Conservation (phyloP, 2,113 vertebrate species). For the Tragelaphus strepsiceros region DNA sequence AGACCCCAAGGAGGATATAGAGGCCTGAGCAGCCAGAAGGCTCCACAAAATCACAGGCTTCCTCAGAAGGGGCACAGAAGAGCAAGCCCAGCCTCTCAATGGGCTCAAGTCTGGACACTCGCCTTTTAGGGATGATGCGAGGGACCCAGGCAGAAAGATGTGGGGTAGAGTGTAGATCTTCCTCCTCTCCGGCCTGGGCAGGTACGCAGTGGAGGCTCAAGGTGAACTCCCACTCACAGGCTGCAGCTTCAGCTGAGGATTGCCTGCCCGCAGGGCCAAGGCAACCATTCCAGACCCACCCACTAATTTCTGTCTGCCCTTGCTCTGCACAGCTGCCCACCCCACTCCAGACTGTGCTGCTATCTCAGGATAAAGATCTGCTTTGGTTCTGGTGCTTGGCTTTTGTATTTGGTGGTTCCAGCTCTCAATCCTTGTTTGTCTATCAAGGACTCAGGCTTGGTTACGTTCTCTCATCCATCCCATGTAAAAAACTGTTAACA, state of each 20-base stretch:
- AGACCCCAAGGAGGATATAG: not conserved
- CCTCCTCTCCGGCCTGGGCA: too few species aligned
- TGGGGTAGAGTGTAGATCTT: fast-evolving
- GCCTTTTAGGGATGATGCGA: not conserved
- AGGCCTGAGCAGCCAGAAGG: not conserved
- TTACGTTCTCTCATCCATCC: not conserved
- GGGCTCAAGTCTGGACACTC: not conserved
- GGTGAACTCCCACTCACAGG: not conserved
- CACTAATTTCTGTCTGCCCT: not conserved
- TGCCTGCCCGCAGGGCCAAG: too few species aligned
- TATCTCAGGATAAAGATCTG: not conserved
- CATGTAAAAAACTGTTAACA: not conserved
- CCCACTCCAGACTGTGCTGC: not conserved
- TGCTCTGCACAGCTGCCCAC: not conserved
- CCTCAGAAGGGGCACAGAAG: not conserved
- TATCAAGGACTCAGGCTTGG: not conserved
- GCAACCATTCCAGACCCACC: not conserved
- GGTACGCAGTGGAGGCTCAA: not conserved
- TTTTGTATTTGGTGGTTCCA: not conserved
- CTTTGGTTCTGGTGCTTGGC: not conserved
- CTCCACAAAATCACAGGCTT: not conserved
- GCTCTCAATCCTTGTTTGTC: not conserved
- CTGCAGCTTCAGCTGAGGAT: not conserved
- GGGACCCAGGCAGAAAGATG: not conserved
- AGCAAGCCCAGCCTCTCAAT: not conserved